Evolutionary conservation across 1,140 invertebrate genomes (phyloP).

Genomic region (Hypothenemus hampei): DNA sequence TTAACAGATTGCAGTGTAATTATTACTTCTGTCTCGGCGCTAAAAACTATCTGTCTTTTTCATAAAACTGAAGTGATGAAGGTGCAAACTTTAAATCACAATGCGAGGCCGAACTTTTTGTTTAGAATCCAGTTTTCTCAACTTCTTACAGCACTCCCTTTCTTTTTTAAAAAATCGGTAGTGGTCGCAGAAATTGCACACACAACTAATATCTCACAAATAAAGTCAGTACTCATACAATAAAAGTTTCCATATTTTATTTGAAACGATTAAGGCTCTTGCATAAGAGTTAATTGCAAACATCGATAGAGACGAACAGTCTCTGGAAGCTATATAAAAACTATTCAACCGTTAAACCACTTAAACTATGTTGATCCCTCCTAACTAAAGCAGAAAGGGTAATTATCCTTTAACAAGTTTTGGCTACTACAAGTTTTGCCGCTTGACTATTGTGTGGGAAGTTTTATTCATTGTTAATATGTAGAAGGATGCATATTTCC

Average conservation of each 20-base stretch:
- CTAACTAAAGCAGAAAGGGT: constrained; percentile 17
- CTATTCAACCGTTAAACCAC: constrained; percentile 23
- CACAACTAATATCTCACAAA: constrained; percentile 24
- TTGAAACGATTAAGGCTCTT: constrained; percentile 6
- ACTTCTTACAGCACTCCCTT: constrained; percentile 14
- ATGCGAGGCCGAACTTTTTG: constrained; percentile 21
- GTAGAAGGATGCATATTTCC: constrained; percentile 1
- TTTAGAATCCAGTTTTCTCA: constrained; percentile 15
- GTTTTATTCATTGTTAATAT: constrained; percentile 21
- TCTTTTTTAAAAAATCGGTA: constrained; percentile 18
- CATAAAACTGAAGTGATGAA: constrained; percentile 13
- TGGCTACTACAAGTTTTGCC: constrained; percentile 15
- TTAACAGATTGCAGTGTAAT: too few relatives aligned
- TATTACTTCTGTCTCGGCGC: too few relatives aligned
- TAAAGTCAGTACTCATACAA: constrained; percentile 11
- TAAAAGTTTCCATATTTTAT: constrained; percentile 13
- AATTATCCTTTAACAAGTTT: constrained; percentile 24
- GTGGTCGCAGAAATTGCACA: constrained; percentile 17
- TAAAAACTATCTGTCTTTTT: constrained; percentile 6
- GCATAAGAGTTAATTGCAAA: constrained; percentile 3
- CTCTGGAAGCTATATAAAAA: constrained; percentile 13
- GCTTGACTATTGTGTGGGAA: constrained; percentile 12
- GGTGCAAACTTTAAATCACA: constrained; percentile 25
- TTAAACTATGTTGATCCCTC: constrained; percentile 22
- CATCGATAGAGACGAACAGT: constrained; percentile 9